Evolutionary conservation across 2,888 invertebrate genomes (phyloP).

Genomic region (Operophtera brumata): DNA sequence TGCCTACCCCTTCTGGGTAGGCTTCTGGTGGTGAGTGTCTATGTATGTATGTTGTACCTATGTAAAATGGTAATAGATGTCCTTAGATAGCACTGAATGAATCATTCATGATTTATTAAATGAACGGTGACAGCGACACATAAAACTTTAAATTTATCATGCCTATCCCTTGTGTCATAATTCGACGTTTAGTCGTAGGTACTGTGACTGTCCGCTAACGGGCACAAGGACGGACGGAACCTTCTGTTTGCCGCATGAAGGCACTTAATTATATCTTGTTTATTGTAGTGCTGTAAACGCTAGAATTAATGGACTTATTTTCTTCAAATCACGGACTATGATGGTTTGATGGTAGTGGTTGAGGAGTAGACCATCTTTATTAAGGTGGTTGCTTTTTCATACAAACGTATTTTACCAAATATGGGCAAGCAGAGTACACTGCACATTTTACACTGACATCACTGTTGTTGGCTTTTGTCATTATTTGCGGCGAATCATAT

Average conservation of each 20-base stretch:
- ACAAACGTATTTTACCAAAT: too few species aligned
- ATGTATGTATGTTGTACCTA: too few species aligned
- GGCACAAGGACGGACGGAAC: constrained; percentile 61
- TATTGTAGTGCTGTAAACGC: constrained; percentile 29
- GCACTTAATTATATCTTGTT: constrained; percentile 45
- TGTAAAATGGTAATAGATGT: too few species aligned
- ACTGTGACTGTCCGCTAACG: constrained; percentile 68
- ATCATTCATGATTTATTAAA: not conserved
- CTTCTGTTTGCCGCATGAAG: constrained; percentile 51
- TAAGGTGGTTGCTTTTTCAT: not conserved
- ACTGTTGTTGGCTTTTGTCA: too few species aligned
- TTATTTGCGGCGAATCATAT: too few species aligned
- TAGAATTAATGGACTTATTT: constrained; percentile 25
- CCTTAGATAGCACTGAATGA: not conserved
- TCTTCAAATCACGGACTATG: constrained; percentile 17
- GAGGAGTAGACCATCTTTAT: not conserved
- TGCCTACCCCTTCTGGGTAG: too few species aligned
- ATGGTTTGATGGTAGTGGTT: constrained; percentile 3
- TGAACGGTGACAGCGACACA: constrained; percentile 3
- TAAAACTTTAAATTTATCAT: constrained; percentile 20
- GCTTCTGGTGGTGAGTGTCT: too few species aligned
- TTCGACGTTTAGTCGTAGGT: constrained; percentile 52
- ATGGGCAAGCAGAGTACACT: too few species aligned
- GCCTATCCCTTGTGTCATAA: constrained; percentile 46
- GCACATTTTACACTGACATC: too few species aligned